A percentile compares a stretch with the other conserved stretches of the same genome.
phyloP scores from a whole-genome alignment of 35 echinoderm and acorn worm genomes.

The Acanthaster planci region DNA sequence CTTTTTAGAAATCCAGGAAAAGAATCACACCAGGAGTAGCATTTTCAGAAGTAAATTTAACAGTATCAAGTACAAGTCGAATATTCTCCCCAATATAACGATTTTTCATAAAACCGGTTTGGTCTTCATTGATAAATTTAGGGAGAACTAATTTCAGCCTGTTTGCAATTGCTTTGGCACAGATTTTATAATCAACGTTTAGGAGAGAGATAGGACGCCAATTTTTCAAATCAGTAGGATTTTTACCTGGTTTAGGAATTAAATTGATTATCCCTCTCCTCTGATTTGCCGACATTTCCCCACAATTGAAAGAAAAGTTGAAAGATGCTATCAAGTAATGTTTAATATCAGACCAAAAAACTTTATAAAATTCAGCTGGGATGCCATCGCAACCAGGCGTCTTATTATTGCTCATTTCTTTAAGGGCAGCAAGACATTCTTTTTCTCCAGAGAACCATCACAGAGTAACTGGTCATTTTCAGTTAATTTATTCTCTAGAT shows the following conservation, averaged over 20 bases:
- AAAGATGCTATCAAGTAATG: constrained; percentile 3
- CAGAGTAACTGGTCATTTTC: constrained; percentile 19
- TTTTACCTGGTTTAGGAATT: constrained; percentile 43
- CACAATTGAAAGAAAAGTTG: constrained; percentile 38
- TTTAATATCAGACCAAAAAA: constrained; percentile 15
- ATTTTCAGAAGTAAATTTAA: constrained; percentile 24
- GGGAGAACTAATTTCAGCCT: constrained; percentile 40
- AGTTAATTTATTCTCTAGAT: neutral
- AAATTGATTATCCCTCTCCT: constrained; percentile 45
- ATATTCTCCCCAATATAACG: constrained; percentile 71
- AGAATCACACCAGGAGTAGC: constrained; percentile 41
- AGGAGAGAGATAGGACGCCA: constrained; percentile 45
- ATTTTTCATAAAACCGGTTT: constrained; percentile 61
- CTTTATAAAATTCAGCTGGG: constrained; percentile 19
- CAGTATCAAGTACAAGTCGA: constrained; percentile 32
- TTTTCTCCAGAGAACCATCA: constrained; percentile 39
- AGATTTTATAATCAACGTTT: constrained; percentile 50
- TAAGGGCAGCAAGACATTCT: constrained; percentile 32
- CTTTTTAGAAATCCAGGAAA: constrained; percentile 66
- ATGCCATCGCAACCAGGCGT: constrained; percentile 26
- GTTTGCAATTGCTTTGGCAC: constrained; percentile 48
- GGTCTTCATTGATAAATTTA: constrained; percentile 37
- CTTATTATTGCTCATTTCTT: constrained; percentile 30
- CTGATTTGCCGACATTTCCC: constrained; percentile 33
- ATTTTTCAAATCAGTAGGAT: constrained; percentile 49